Evolutionary conservation across 2,113 vertebrate genomes (phyloP).

Genomic region (Phrynosoma blainvillii): DNA sequence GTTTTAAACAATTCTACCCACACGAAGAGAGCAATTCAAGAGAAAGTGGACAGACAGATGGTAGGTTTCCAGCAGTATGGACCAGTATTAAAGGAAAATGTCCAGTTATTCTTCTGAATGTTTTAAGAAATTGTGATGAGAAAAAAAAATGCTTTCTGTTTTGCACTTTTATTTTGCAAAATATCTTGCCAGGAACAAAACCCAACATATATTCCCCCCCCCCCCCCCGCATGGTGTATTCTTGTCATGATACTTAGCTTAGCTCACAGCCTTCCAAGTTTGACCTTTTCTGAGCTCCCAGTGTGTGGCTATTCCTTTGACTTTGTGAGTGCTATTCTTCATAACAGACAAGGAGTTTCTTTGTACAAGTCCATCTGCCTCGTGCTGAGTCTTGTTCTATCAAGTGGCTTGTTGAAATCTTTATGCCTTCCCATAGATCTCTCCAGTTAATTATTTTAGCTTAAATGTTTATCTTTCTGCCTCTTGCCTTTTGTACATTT

Average conservation of each 20-base stretch:
- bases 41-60: not conserved
- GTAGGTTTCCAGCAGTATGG: not conserved
- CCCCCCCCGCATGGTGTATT: constrained; percentile 1
- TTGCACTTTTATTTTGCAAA: not conserved
- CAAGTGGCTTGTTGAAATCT: constrained; percentile 6
- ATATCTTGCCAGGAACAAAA: not conserved
- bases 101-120: not conserved
- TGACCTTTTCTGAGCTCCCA: constrained; percentile 29
- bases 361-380: constrained; percentile 27
- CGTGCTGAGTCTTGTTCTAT: constrained; percentile 30
- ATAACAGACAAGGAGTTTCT: constrained; percentile 30
- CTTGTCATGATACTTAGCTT: constrained; percentile 6
- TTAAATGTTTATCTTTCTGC: constrained; percentile 6
- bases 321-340: constrained; percentile 19
- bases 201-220: not conserved
- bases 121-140: not conserved
- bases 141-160: not conserved
- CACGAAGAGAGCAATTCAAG: not conserved
- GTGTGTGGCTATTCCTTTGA: not conserved
- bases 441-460: not conserved
- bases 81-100: not conserved
- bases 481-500: constrained; percentile 1
- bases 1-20: too few species aligned
- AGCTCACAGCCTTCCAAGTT: constrained; percentile 5
- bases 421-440: constrained; percentile 6